These are phyloP conservation scores for Neodiprion virginianus DNA, from an alignment of 1,140 invertebrate genomes.

Conservation along the genomic window DNA sequence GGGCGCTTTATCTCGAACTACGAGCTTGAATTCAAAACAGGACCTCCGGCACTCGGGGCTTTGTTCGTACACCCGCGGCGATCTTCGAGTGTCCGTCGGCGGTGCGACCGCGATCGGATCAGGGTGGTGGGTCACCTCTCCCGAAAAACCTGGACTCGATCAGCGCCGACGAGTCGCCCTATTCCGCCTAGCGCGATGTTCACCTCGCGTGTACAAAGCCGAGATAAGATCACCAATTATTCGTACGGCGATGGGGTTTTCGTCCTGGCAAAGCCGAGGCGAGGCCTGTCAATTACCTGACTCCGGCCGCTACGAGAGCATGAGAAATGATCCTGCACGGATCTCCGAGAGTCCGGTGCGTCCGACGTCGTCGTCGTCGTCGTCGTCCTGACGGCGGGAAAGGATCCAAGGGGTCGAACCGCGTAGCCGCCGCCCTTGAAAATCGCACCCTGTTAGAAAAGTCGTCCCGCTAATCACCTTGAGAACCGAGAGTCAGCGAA, in stretches of 20 bases:
- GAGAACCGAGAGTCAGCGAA: constrained; percentile 34
- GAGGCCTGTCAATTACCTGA: constrained; percentile 44
- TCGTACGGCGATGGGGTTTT: constrained; percentile 28
- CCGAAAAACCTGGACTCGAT: not conserved
- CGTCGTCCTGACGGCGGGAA: constrained; percentile 9
- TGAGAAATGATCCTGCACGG: constrained; percentile 40
- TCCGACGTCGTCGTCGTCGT: constrained; percentile 12
- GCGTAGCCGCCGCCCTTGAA: constrained; percentile 19
- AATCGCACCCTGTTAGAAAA: too few relatives aligned
- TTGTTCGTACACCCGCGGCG: not conserved
- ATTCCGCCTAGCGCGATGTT: constrained; percentile 24
- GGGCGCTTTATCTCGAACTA: not conserved
- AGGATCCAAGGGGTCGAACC: not conserved
- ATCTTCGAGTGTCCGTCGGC: not conserved
- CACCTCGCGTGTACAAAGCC: constrained; percentile 22
- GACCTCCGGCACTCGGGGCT: constrained; percentile 6
- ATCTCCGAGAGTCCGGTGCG: constrained; percentile 16
- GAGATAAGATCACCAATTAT: constrained; percentile 54
- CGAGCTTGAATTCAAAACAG: constrained; percentile 11
- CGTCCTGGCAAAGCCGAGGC: constrained; percentile 30
- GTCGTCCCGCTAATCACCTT: not conserved
- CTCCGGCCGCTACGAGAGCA: constrained; percentile 29
- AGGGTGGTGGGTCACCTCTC: constrained; percentile 3
- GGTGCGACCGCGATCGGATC: not conserved
- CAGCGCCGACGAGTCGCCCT: not conserved